Evolutionary conservation across 2,797 vertebrate genomes (phyloP).

Genomic region (Arremon aurantiirostris): DNA sequence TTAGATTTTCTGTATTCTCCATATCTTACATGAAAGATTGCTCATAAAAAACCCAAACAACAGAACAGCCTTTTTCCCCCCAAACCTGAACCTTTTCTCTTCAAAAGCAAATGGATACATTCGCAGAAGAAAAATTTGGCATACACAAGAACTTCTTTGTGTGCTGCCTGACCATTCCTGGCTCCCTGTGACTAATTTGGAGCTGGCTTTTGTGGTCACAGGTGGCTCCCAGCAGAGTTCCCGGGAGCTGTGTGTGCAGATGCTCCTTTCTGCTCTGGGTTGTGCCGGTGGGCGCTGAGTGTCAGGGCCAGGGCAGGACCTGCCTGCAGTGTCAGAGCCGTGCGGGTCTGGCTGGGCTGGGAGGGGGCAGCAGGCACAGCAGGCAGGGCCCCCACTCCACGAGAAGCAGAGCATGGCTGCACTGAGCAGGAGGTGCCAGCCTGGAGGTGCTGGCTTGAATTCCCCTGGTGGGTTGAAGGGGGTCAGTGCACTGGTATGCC

Average conservation of each 20-base stretch:
- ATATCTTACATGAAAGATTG: background rate
- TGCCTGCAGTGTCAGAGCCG: rapidly evolving
- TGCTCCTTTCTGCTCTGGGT: background rate
- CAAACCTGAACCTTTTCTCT: background rate
- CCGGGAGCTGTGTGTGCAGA: rapidly evolving
- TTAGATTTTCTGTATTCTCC: background rate
- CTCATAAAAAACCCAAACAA: background rate
- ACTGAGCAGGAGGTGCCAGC: background rate
- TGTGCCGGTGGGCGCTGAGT: rapidly evolving
- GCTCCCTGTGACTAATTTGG: background rate
- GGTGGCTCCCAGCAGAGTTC: background rate
- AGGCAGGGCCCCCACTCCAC: rapidly evolving
- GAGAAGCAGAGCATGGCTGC: background rate
- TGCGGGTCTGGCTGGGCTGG: background rate
- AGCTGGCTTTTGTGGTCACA: background rate
- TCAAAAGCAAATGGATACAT: background rate
- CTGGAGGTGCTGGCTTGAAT: background rate
- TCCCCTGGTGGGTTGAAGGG: background rate
- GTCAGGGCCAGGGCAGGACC: too few species aligned
- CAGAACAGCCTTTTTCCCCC: background rate
- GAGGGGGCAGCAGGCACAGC: background rate
- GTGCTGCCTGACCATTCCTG: background rate
- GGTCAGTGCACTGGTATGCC: conserved; percentile 50
- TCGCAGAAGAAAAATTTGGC: background rate
- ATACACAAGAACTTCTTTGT: background rate